Base-by-base conservation (phyloP, 2,888 invertebrate genomes). In the Thymelicus sylvestris region DNA sequence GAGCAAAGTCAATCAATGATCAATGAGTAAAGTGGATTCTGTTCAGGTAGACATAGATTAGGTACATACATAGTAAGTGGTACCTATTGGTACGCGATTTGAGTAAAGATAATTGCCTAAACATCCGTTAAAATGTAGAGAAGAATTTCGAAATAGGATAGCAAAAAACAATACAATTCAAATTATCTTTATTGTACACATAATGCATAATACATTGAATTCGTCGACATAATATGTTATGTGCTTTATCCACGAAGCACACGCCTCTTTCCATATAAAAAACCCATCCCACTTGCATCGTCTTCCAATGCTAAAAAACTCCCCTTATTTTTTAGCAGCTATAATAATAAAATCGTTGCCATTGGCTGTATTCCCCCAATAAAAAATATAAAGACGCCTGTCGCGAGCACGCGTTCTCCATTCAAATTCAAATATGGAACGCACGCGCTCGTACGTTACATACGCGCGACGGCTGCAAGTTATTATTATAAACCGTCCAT, bases 371-470 rank as follows among this genome's bases (percentile, higher is more conserved):
- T 81, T 80, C 84, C 86, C 84, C 86, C 84, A 83, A 86, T 91
- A 93, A 93, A 93, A 93, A 92, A 90, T 86, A 79, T 85, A 90
- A 90, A 90, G 88, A 88, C 89, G 90, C 91, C 90, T 88, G 89
- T 82, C 80, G 78, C 81, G 82, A 82, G 86, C 90, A 87, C 89
- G 87, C 86, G 87, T 80, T 85, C 80, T 75, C 87, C 87, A 86
- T 89, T 88, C 86, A 90, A 86, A 88, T 88, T 89, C 86, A 88
- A 90, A 90, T 88, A 84, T 83, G 84, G 85, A 88, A 87, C 87
- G 88, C 91, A 86, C 90, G 90, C 85, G 88, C 86, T 82, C 84
- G 81, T 85, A 84, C 84, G 86, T 85, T 79, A 86, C 88, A 82
- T 82, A 87, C 86, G 80, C 62, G 64, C 59, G 82, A 83, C 88